Base-by-base conservation (phyloP, 2,888 invertebrate genomes). In the Mamestra brassicae region DNA sequence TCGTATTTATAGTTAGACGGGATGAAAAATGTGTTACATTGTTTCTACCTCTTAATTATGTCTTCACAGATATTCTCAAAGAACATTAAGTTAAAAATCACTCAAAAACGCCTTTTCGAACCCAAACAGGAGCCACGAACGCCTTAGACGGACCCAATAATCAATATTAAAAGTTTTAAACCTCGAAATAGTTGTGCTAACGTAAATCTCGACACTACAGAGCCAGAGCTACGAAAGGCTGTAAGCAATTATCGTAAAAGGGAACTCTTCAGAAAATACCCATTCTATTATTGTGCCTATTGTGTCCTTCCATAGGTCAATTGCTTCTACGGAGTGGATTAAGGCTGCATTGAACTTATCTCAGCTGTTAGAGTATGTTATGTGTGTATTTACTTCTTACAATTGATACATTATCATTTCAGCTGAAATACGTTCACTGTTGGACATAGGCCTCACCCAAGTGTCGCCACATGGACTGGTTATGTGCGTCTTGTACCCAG, bases 161-260 rank as follows among this genome's bases (percentile, higher is more conserved):
- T 80, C 81, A 74, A 74, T 68, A 73, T 71, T 74, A 60, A 65
- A 77, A 76, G 70, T 78, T 79, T 79, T 66, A 63, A 85, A 84
- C 79, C 71, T 66, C 78, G 69, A 84, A 83, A 83, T 81, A 85
- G 86, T 83, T 71, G 26, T 71, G n/a, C 61, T 72, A 73, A 86
- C 87, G 84, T 84, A 87, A 89, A 87, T 87, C 87, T 85, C 80
- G 80, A 85, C 83, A 68, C 66, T 81, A 71, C 64, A 69, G 77
- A 71, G 71, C 67, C 73, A 71, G 60, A 79, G 80, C 73, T 71
- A 74, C 73, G 62, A 77, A 86, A 89, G 87, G 89, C 89, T 80
- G 78, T 89, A 84, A 85, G 90, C 90, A 92, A 92, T 93, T 92
- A 92, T 91, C 90, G 91, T 93, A 91, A 92, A 92, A 91, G 90